These are phyloP conservation scores for Peromyscus polionotus DNA, from an alignment of 2,113 vertebrate species.

Conservation along the genomic window DNA sequence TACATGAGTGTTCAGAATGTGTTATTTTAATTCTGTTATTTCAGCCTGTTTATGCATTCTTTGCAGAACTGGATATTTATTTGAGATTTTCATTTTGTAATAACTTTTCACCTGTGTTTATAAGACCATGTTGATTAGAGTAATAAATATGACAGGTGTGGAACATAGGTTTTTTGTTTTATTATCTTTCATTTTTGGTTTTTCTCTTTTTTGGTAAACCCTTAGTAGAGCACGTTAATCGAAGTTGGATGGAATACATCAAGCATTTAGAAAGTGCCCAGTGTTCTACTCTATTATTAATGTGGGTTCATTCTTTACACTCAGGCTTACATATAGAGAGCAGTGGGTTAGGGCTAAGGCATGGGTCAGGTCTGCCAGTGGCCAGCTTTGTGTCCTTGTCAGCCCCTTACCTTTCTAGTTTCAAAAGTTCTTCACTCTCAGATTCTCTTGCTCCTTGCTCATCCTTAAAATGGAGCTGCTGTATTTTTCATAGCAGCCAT, in stretches of 20 bases:
- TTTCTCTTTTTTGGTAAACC: neutral
- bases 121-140: neutral
- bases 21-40: neutral
- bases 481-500: neutral
- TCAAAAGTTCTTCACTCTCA: constrained; percentile 5
- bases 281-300: constrained; percentile 1
- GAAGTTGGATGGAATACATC: neutral
- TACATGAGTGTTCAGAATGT: neutral
- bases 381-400: constrained; percentile 2
- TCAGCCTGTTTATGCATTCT: neutral
- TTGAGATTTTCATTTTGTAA: constrained; percentile 13
- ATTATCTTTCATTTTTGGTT: too few relatives aligned
- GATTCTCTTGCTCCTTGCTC: neutral
- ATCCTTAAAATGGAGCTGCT: constrained; percentile 24
- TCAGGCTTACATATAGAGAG: neutral
- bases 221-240: neutral
- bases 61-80: neutral
- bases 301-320: neutral
- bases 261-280: constrained; percentile 30
- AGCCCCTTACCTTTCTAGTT: neutral
- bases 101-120: neutral
- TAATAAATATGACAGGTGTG: neutral
- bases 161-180: neutral
- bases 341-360: neutral
- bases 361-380: neutral